Evolutionary conservation across 1,140 invertebrate species (phyloP), one percentile per base, ranked within the genome.

Genomic region (Palaemon carinicauda): DNA sequence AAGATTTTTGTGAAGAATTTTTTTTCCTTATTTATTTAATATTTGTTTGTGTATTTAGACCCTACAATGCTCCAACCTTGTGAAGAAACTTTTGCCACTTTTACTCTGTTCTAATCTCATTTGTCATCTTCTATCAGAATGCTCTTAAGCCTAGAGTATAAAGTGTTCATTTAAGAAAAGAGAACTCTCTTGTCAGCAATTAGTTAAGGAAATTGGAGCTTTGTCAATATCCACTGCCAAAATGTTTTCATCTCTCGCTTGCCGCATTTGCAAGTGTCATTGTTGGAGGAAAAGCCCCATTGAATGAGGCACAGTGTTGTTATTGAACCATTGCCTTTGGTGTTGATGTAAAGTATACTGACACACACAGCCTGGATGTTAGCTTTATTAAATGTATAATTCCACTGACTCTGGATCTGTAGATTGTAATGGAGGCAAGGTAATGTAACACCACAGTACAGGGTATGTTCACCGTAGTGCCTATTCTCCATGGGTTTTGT

Each of bases 401-500:
- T 41, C 41, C 41, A 41, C 41, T 41, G 41, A 41, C 53, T 19
- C 29, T n/a, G 31, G n/a, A 80, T 80, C 29, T n/a, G 56, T 53
- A 41, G 65, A 29, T 19, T 21, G 21, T 56, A 31, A 60, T 53
- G 78, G 65, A 80, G 78, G 78, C 78, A 80, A 56, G 33, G 78
- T 80, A 80, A 80, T 80, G 17, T 33, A 80, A 80, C 78, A 80
- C 78, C 31, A 41, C 54, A 60, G 33, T 56, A 80, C 78, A 80
- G 78, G 78, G 78, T 80, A 80, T 65, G 65, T 80, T 80, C 78
- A 80, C 78, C 78, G 53, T 21, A 80, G 78, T 80, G 78, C 78
- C 78, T 80, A 50, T 75, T 50, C 33, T 51, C 73, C 73, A 56
- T 33, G 78, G 53, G 31, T 21, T 80, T 41, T 9, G 29, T n/a